These are phyloP conservation scores for Ailuropoda melanoleuca DNA, from an alignment of 2,113 vertebrate species.

Conservation along the genomic window DNA sequence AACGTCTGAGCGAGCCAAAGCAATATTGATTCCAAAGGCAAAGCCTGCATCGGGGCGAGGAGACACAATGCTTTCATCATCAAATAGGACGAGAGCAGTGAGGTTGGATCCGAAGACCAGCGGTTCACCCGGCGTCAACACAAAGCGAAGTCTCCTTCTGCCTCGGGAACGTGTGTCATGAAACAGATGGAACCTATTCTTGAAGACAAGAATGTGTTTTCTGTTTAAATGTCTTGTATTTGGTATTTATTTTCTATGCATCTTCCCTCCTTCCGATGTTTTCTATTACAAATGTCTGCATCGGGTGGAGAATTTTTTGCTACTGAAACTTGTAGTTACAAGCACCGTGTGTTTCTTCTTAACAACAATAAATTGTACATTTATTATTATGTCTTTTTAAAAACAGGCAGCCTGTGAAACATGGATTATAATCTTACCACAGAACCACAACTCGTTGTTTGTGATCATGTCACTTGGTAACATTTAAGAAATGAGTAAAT, in stretches of 20 bases:
- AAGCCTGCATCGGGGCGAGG: background rate
- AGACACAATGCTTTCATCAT: background rate
- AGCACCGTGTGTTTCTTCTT: background rate
- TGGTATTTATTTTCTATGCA: background rate
- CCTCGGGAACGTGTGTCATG: background rate
- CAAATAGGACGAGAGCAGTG: background rate
- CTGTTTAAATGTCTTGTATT: background rate
- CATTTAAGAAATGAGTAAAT: background rate
- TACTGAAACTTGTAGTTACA: background rate
- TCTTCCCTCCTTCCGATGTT: background rate
- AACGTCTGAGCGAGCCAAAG: background rate
- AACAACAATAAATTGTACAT: background rate
- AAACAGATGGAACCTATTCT: background rate
- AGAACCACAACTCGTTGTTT: background rate
- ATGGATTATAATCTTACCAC: background rate
- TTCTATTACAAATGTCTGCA: background rate
- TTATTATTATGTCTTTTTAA: background rate
- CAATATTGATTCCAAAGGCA: background rate
- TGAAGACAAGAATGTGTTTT: background rate
- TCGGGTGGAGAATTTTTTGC: background rate
- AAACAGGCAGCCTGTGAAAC: background rate
- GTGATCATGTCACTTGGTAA: background rate
- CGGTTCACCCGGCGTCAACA: background rate
- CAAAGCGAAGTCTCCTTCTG: background rate
- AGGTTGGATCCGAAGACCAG: no score